Percentiles rank a stretch among this genome's conserved stretches.
phyloP scores from a whole-genome alignment of 2,888 invertebrate species.

The Heliconius erato region DNA sequence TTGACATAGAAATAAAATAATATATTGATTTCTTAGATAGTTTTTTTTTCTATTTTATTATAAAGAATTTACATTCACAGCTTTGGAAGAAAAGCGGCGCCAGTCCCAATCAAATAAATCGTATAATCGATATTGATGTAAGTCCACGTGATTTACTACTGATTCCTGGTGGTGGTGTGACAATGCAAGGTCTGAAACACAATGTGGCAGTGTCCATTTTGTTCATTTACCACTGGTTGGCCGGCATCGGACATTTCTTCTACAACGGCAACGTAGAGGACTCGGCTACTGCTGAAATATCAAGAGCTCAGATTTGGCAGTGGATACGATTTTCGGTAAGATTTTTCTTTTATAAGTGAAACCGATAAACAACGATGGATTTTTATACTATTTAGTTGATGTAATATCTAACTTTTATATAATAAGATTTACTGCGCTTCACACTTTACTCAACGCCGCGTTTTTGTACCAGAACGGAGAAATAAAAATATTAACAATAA shows the following conservation, averaged over 20 bases:
- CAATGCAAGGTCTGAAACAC: slow-evolving; percentile 86
- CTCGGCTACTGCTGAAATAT: slow-evolving; percentile 91
- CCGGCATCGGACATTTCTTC: slow-evolving; percentile 88
- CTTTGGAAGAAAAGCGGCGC: slow-evolving; percentile 82
- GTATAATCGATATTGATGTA: slow-evolving; percentile 70
- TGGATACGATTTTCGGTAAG: slow-evolving; percentile 87
- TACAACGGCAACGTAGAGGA: slow-evolving; percentile 89
- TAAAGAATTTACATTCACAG: slow-evolving; percentile 57
- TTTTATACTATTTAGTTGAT: background rate
- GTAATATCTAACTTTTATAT: background rate
- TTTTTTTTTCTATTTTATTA: background rate
- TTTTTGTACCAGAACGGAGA: too few species aligned
- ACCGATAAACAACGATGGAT: too few species aligned
- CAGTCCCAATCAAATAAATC: slow-evolving; percentile 83
- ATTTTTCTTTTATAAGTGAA: background rate
- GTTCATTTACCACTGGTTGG: slow-evolving; percentile 89
- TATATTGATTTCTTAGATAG: too few species aligned
- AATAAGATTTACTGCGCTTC: too few species aligned
- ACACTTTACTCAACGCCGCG: too few species aligned
- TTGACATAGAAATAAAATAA: background rate
- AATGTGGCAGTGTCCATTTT: slow-evolving; percentile 88
- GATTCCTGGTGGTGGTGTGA: slow-evolving; percentile 88
- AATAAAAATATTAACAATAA: too few species aligned
- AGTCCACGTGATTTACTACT: slow-evolving; percentile 81
- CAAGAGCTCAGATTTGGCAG: slow-evolving; percentile 90